Conservation (phyloP, 2,797 vertebrate genomes). For the Lithobates pipiens region DNA sequence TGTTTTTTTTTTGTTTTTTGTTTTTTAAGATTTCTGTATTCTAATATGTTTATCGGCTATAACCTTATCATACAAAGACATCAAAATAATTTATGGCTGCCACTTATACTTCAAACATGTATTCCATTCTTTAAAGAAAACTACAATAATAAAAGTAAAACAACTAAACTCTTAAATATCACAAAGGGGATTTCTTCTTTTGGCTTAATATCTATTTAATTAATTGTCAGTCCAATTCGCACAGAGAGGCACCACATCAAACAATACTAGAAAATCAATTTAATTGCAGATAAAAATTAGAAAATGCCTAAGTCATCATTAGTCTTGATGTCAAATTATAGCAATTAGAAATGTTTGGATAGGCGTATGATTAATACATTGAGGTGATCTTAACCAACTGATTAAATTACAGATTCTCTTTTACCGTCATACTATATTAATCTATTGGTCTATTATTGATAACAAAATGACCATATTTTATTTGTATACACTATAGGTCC, state of each 20-base stretch:
- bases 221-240: neutral
- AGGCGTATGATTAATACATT: conserved; percentile 16
- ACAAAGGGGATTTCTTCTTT: neutral
- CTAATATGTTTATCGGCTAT: neutral
- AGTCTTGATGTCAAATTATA: conserved; percentile 37
- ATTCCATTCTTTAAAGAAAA: neutral
- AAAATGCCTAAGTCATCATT: conserved; percentile 11
- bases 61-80: neutral
- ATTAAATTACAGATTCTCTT: neutral
- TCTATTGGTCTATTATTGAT: neutral
- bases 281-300: neutral
- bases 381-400: conserved; percentile 4
- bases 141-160: neutral
- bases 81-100: too few relatives aligned
- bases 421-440: neutral
- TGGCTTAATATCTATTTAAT: neutral
- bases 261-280: conserved; percentile 10
- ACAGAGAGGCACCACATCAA: neutral
- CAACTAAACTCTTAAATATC: neutral
- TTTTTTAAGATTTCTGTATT: neutral
- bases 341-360: conserved; percentile 18
- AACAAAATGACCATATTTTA: neutral
- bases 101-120: neutral
- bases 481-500: neutral
- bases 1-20: neutral